Conservation (phyloP, 2,888 invertebrate genomes). For the Tachystola acroxantha region DNA sequence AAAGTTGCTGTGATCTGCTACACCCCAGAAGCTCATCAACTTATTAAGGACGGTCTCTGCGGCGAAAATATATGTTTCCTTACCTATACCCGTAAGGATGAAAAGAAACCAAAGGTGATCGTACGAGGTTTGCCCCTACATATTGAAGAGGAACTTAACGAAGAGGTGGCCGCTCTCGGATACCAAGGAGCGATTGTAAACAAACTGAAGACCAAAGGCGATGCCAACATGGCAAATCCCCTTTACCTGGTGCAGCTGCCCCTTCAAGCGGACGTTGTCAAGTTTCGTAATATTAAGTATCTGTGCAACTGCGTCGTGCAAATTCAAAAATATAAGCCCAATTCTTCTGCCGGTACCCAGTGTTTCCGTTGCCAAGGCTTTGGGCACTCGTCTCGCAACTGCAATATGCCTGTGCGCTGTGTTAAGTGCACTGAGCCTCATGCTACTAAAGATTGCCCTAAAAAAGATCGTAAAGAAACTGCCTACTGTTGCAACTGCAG, state of each 20-base stretch:
- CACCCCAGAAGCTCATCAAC: not conserved
- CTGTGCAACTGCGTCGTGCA: constrained; percentile 1
- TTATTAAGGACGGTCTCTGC: not conserved
- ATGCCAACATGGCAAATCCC: not conserved
- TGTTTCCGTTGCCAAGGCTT: constrained; percentile 14
- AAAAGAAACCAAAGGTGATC: constrained; percentile 2
- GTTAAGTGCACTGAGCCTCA: constrained; percentile 8
- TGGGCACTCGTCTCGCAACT: constrained; percentile 12
- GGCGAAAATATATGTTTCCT: not conserved
- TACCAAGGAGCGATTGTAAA: not conserved
- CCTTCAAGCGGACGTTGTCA: not conserved
- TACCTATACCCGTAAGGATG: constrained; percentile 4
- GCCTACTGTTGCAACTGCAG: constrained; percentile 4
- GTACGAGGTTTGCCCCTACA: constrained; percentile 3
- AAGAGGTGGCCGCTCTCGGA: not conserved
- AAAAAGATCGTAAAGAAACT: constrained; percentile 1
- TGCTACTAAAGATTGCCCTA: constrained; percentile 8
- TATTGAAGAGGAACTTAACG: not conserved
- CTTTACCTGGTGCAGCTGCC: constrained; percentile 1
- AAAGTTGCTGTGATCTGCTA: not conserved
- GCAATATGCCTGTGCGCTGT: constrained; percentile 10
- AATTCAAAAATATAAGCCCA: constrained; percentile 1
- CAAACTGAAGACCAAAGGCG: not conserved
- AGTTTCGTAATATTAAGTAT: constrained; percentile 4
- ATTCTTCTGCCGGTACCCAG: constrained; percentile 6